Evolutionary conservation across 2,113 vertebrate genomes (phyloP).

Genomic region (Sula dactylatra): DNA sequence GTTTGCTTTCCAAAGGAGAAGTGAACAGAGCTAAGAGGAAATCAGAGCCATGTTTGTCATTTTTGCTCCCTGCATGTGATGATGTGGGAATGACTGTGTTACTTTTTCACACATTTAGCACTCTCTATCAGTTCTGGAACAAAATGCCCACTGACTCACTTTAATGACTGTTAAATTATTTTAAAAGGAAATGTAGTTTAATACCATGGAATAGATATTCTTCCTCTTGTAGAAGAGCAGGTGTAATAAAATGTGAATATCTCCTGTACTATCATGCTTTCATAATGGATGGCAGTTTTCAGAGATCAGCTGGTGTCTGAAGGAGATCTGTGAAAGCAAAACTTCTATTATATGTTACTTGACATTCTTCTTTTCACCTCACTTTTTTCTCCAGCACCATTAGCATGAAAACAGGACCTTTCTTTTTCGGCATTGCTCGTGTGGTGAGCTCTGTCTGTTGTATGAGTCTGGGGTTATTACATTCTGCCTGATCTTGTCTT

Average conservation of each 20-base stretch:
- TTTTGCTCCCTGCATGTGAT: neutral
- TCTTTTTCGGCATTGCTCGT: neutral
- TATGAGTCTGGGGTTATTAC: neutral
- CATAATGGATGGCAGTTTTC: neutral
- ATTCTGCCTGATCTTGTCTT: neutral
- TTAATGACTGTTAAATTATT: neutral
- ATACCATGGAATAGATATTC: neutral
- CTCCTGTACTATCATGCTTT: neutral
- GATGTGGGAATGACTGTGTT: neutral
- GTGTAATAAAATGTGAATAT: neutral
- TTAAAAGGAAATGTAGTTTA: neutral
- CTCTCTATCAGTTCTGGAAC: neutral
- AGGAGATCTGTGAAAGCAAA: neutral
- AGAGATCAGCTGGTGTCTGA: neutral
- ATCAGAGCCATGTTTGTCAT: neutral
- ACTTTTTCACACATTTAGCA: neutral
- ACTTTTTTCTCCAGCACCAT: neutral
- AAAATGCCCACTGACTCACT: conserved; percentile 32
- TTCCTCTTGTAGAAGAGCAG: neutral
- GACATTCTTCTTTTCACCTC: neutral
- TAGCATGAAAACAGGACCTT: neutral
- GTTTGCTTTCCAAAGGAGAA: neutral
- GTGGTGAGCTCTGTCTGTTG: neutral
- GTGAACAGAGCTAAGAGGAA: neutral
- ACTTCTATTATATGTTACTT: neutral